Evolutionary conservation across 2,888 invertebrate species (phyloP).

Genomic region (Drosophila koepferae): DNA sequence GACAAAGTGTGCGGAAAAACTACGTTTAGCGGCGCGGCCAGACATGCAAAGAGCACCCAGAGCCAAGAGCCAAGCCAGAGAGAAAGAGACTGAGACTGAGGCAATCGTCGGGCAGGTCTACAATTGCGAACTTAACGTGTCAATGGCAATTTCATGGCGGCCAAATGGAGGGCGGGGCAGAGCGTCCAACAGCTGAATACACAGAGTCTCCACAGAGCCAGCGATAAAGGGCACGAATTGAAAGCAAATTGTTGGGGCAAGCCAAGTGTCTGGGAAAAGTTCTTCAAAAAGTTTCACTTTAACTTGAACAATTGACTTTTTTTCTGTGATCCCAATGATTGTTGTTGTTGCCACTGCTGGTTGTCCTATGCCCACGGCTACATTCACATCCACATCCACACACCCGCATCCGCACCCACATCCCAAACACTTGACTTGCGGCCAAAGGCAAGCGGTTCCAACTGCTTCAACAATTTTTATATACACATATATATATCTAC

Average conservation of each 20-base stretch:
- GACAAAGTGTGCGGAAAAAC: conserved; percentile 76
- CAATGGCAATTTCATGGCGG: conserved; percentile 73
- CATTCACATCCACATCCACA: conserved; percentile 16
- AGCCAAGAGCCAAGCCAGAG: no score
- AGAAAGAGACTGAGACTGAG: conserved; percentile 3
- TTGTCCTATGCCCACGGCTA: conserved; percentile 20
- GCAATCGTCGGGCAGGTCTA: conserved; percentile 42
- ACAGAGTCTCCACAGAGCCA: conserved; percentile 28
- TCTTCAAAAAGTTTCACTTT: conserved; percentile 77
- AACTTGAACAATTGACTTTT: conserved; percentile 81
- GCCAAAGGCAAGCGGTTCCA: conserved; percentile 68
- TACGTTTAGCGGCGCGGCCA: conserved; percentile 65
- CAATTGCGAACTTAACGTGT: conserved; percentile 81
- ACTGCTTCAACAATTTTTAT: conserved; percentile 33
- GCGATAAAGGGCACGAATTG: conserved; percentile 72
- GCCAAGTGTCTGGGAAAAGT: conserved; percentile 72
- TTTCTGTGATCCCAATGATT: conserved; percentile 36
- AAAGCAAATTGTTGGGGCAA: conserved; percentile 63
- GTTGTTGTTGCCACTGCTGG: conserved; percentile 38
- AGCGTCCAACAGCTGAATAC: conserved; percentile 55
- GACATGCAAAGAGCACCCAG: conserved; percentile 45
- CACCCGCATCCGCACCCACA: background rate
- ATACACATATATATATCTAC: conserved; percentile 14
- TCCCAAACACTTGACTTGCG: conserved; percentile 68
- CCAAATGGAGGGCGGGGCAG: background rate